Percentiles rank a stretch among this genome's conserved stretches.
These are phyloP conservation scores for Dendroctonus valens DNA, from an alignment of 1,140 invertebrate genomes.

Conservation along the genomic window DNA sequence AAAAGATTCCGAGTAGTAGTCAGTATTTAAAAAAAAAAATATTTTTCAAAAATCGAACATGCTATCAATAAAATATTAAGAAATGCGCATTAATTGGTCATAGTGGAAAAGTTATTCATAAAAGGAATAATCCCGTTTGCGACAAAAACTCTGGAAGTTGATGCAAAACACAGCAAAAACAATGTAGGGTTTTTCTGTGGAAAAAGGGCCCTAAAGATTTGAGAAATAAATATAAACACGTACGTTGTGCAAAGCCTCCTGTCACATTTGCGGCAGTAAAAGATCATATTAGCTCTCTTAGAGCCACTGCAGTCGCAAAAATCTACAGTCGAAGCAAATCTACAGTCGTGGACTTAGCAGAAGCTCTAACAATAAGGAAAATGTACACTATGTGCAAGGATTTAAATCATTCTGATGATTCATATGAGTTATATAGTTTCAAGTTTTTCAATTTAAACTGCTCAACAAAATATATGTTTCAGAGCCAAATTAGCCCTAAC, in stretches of 20 bases:
- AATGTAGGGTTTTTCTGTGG: not conserved
- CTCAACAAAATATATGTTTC: too few species aligned
- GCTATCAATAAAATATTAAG: too few species aligned
- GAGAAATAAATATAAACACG: not conserved
- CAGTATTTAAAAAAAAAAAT: too few species aligned
- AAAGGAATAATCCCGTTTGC: not conserved
- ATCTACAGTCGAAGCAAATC: not conserved
- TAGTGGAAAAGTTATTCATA: conserved; percentile 2
- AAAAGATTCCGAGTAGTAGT: too few species aligned
- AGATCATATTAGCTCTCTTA: not conserved
- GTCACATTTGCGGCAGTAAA: not conserved
- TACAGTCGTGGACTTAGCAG: not conserved
- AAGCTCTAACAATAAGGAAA: conserved; percentile 1
- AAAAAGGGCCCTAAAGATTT: not conserved
- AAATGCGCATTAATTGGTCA: not conserved
- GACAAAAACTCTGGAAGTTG: not conserved
- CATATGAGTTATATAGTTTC: not conserved
- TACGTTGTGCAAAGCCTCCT: not conserved
- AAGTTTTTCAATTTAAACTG: too few species aligned
- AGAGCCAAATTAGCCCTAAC: too few species aligned
- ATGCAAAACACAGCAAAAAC: conserved; percentile 1
- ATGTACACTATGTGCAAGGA: not conserved
- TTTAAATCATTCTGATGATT: not conserved
- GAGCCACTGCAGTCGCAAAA: not conserved
- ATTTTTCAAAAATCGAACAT: too few species aligned